phyloP scores from a whole-genome alignment of 2,113 vertebrate species.

The Amphiprion percula region DNA sequence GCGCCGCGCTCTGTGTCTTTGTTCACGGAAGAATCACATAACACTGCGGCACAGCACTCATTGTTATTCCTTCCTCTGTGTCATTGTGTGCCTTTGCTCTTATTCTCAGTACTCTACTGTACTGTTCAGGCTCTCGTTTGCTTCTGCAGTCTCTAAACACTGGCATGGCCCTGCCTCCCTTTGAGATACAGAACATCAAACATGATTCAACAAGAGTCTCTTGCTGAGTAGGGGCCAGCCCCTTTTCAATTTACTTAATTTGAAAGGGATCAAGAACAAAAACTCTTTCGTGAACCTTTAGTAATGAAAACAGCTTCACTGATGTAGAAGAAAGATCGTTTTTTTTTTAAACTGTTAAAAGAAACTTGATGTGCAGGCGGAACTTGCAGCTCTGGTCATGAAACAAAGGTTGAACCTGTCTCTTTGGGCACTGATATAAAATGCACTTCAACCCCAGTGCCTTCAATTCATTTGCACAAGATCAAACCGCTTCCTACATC shows the following conservation, averaged over 20 bases:
- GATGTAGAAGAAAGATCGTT: neutral
- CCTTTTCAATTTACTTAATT: constrained; percentile 33
- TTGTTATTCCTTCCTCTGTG: constrained; percentile 75
- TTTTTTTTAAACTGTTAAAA: neutral
- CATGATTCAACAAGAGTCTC: constrained; percentile 47
- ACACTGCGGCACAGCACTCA: constrained; percentile 69
- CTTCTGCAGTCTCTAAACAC: constrained; percentile 50
- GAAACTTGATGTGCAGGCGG: constrained; percentile 4
- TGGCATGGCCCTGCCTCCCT: constrained; percentile 8
- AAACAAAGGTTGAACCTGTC: constrained; percentile 23
- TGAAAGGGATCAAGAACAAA: constrained; percentile 40
- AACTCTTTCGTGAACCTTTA: constrained; percentile 16
- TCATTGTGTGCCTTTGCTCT: constrained; percentile 74
- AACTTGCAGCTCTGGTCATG: neutral
- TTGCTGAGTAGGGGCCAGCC: constrained; percentile 21
- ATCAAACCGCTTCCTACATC: constrained; percentile 62
- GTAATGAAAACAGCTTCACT: constrained; percentile 14
- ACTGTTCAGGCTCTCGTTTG: constrained; percentile 24
- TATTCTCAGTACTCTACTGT: constrained; percentile 64
- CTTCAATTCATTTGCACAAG: constrained; percentile 24
- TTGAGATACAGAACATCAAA: constrained; percentile 60
- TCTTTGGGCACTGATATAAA: constrained; percentile 11
- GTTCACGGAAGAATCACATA: constrained; percentile 59
- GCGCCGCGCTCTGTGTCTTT: constrained; percentile 40
- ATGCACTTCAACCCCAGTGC: constrained; percentile 7